phyloP scores from a whole-genome alignment of 2,113 vertebrate genomes.

The Peromyscus maniculatus region DNA sequence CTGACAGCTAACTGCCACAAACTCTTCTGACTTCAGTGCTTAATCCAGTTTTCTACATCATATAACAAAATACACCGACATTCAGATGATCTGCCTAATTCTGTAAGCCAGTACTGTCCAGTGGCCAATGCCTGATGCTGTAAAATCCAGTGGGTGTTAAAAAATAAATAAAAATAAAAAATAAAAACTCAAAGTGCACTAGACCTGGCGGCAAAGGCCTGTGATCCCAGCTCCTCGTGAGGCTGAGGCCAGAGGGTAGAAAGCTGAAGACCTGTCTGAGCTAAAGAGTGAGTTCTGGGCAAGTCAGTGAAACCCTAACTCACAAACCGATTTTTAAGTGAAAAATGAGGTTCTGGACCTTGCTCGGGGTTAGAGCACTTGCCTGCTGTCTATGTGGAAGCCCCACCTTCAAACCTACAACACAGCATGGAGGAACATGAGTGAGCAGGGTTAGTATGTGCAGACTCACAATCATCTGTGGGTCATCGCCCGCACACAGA shows the following conservation, averaged over 20 bases:
- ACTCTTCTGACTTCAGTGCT: background rate
- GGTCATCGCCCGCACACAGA: background rate
- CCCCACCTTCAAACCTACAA: background rate
- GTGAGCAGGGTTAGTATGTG: background rate
- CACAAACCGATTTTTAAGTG: background rate
- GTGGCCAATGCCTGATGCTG: background rate
- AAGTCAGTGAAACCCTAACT: background rate
- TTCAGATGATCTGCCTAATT: background rate
- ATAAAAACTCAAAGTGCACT: background rate
- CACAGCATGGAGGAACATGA: background rate
- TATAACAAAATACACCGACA: background rate
- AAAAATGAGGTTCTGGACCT: background rate
- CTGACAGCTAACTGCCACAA: background rate
- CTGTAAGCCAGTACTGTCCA: background rate
- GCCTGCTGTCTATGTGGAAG: background rate
- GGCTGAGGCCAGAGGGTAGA: background rate
- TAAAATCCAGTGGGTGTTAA: background rate
- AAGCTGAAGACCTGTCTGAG: background rate
- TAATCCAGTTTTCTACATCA: background rate
- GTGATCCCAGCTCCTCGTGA: background rate
- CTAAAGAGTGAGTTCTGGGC: background rate
- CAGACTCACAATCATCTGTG: background rate
- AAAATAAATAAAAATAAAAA: no score
- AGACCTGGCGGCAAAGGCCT: background rate
- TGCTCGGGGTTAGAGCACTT: background rate